Percentiles rank a stretch among this genome's conserved stretches.
phyloP scores from a whole-genome alignment of 2,888 invertebrate genomes.

The Drosophila maculinotata region DNA sequence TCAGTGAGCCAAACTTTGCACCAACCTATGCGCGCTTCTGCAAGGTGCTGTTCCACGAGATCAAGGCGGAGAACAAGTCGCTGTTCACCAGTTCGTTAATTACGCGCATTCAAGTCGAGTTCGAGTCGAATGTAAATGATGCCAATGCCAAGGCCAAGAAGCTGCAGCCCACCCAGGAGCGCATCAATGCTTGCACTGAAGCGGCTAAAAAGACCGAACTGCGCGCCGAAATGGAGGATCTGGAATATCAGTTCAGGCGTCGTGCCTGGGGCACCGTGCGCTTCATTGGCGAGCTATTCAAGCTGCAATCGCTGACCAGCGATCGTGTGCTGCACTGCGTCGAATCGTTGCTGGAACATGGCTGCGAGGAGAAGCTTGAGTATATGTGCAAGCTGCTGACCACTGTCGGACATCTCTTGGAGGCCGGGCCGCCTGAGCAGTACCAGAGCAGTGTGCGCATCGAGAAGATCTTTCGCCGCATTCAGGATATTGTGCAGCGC shows the following conservation, averaged over 20 bases:
- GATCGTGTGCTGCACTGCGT: constrained; percentile 80
- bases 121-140: constrained; percentile 83
- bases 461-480: constrained; percentile 78
- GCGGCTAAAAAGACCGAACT: constrained; percentile 75
- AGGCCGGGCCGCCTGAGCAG: constrained; percentile 58
- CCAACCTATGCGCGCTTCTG: constrained; percentile 84
- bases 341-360: constrained; percentile 78
- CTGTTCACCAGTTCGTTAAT: constrained; percentile 76
- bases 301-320: constrained; percentile 76
- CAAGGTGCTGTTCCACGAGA: constrained; percentile 82
- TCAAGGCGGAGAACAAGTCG: constrained; percentile 77
- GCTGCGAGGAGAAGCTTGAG: constrained; percentile 83
- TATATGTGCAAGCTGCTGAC: constrained; percentile 83
- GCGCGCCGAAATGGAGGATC: constrained; percentile 82
- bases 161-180: constrained; percentile 77
- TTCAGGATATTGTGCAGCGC: constrained; percentile 73
- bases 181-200: constrained; percentile 70
- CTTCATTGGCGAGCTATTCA: constrained; percentile 83
- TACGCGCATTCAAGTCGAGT: constrained; percentile 81
- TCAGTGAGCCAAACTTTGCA: constrained; percentile 83
- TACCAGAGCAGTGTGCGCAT: constrained; percentile 67
- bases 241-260: constrained; percentile 83
- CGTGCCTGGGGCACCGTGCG: constrained; percentile 84
- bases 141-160: constrained; percentile 82
- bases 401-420: constrained; percentile 82